Base-by-base conservation (phyloP, 2,797 vertebrate species). In the Siniperca scherzeri region DNA sequence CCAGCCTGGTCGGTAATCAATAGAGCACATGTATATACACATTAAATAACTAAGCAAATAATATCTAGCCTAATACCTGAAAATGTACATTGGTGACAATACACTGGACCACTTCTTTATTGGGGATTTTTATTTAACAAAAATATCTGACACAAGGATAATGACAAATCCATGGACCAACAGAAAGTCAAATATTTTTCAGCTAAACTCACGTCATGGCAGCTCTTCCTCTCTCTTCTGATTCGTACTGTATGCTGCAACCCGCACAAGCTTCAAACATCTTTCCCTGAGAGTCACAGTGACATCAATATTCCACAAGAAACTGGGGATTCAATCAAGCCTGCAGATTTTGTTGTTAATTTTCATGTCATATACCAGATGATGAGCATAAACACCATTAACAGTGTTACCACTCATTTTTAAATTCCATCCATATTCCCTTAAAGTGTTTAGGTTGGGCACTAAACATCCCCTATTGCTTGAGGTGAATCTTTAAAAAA, bases 231-330 rank as follows among this genome's bases (percentile, higher is more conserved):
- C 5, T 57, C 25, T 66, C 13, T 10, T 53, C 16, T 46, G 6
- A 46, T 25, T 46, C 8, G 2, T 53, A 50, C n/a, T 42, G 42
- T 9, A 38, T 13, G 25, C 21, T 75, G 56, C 36, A 80, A 65
- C 70, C 44, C 0, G 30, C 53, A 71, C 60, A 21, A 53, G 76
- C 66, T 59, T 72, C 44, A 44, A 19, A 67, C 66, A 10, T 56
- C 56, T 67, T 80, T 88, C 82, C 86, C 87, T 89, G 88, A 90
- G 88, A 90, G 80, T 87, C 78, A 81, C 65, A 60, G 76, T 68
- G 69, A 40, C 30, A 22, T 70, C 62, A 48, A 55, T 52, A 30
- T 17, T 72, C 53, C 59, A 81, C 38, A 44, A 66, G 36, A 74
- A 70, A 60, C 22, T 13, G 17, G 16, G 46, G 40, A 67, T 38